Evolutionary conservation across 2,797 vertebrate genomes (phyloP).

Genomic region (Heliangelus exortis): DNA sequence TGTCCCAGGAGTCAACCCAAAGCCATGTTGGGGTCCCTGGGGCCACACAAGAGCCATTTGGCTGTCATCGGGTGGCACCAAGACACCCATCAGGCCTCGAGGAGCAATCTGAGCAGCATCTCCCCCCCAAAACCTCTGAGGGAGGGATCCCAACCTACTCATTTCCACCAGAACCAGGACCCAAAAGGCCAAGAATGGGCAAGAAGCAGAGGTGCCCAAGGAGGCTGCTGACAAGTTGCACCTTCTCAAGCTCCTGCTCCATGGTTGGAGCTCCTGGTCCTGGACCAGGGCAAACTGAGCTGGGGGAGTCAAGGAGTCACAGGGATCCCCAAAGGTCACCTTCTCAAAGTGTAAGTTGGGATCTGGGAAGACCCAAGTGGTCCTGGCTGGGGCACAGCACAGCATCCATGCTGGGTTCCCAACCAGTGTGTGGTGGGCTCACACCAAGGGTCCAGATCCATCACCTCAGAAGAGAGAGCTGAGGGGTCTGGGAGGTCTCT

Average conservation of each 20-base stretch:
- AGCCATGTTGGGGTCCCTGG: not conserved
- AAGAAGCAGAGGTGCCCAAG: not conserved
- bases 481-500: not conserved
- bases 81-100: not conserved
- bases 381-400: not conserved
- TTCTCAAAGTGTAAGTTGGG: not conserved
- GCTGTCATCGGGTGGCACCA: not conserved
- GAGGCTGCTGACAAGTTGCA: not conserved
- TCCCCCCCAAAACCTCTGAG: not conserved
- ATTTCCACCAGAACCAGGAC: not conserved
- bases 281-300: not conserved
- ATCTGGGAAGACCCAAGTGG: not conserved
- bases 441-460: not conserved
- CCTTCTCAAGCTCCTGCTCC: no score
- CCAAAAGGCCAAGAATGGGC: not conserved
- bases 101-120: not conserved
- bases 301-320: not conserved
- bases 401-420: not conserved
- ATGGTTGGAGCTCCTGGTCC: no score
- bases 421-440: not conserved
- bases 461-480: not conserved
- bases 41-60: accelerated
- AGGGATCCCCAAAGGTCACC: not conserved
- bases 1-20: not conserved
- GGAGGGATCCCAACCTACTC: accelerated